Percentiles rank a stretch among this genome's conserved stretches.
Conservation (phyloP, 2,888 invertebrate species). For the Cloeon dipterum region DNA sequence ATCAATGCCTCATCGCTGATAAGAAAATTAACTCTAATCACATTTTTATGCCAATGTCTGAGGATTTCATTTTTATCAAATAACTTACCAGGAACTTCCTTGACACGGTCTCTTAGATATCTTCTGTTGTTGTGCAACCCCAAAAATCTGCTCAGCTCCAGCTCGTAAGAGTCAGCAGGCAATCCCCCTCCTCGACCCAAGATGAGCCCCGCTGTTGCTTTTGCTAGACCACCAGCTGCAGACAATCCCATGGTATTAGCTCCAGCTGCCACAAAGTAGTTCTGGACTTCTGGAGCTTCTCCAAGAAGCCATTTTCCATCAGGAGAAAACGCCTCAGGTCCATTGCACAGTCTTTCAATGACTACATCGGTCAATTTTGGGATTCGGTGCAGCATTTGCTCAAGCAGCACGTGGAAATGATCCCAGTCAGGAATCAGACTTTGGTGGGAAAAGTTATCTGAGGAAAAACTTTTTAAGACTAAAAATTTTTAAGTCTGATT, state of each 20-base stretch:
- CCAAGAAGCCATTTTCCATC: conserved; percentile 93
- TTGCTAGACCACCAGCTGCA: conserved; percentile 86
- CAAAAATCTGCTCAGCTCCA: conserved; percentile 74
- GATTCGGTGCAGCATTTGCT: conserved; percentile 61
- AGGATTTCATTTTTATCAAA: too few species aligned
- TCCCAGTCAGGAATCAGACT: conserved; percentile 77
- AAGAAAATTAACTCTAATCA: too few species aligned
- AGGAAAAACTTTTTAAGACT: too few species aligned
- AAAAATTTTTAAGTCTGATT: not conserved
- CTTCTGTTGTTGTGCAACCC: conserved; percentile 87
- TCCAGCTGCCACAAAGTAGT: conserved; percentile 77
- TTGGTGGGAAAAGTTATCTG: not conserved
- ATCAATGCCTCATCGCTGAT: too few species aligned
- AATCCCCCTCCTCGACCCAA: conserved; percentile 42
- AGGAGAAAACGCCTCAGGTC: conserved; percentile 87
- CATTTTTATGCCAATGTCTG: too few species aligned
- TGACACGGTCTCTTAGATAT: conserved; percentile 73
- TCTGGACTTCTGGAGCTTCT: conserved; percentile 63
- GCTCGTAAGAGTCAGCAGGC: conserved; percentile 61
- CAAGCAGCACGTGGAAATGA: conserved; percentile 74
- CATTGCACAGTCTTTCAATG: conserved; percentile 62
- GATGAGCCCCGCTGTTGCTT: conserved; percentile 70
- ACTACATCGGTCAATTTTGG: conserved; percentile 52
- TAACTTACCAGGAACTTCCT: conserved; percentile 86
- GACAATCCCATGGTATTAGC: conserved; percentile 93